Base-by-base conservation (phyloP, 1,140 invertebrate species). In the Heliconius nattereri region DNA sequence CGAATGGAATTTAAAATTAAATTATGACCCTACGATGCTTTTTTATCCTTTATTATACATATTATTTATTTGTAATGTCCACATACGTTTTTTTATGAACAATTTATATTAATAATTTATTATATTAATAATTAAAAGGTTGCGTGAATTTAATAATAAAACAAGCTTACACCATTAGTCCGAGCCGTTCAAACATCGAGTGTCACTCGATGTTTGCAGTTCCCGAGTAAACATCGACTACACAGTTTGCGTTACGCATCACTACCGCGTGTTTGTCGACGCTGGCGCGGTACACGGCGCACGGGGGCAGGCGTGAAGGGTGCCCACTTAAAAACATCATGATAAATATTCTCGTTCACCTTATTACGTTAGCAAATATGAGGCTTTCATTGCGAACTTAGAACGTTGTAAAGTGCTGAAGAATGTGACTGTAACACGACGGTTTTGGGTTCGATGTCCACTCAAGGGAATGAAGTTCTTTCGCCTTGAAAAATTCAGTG, bases 171-270 rank as follows among this genome's bases (percentile, higher is more conserved):
- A 85, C 92, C 92, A 93, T 94, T 94, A 93, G 87, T 90, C 78
- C 87, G 86, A 85, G 87, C 86, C 87, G 87, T 85, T 89, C 91
- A 94, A 94, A 93, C 89, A 92, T 91, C 90, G 87, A 92, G 85
- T 88, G 89, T 86, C 87, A 84, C 84, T 93, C 87, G 83, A 84
- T 93, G 91, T 94, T 94, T 94, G 87, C 89, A 84, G 89, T 93
- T 86, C 83, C 83, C 81, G 86, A 79, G 90, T 89, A 92, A 94
- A 94, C 87, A 94, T 93, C 93, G 93, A 93, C 91, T 91, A 86
- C 84, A 83, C 82, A 88, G 91, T 93, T 94, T 93, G 93, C 91
- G 93, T 93, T 94, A 92, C 91, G 93, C 93, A 94, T 94, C 93
- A 94, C 93, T 93, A 94, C 88, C 86, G 76, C 82, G 83, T 94